phyloP scores from a whole-genome alignment of 2,113 vertebrate genomes.

The Forbesichthys agassizii region DNA sequence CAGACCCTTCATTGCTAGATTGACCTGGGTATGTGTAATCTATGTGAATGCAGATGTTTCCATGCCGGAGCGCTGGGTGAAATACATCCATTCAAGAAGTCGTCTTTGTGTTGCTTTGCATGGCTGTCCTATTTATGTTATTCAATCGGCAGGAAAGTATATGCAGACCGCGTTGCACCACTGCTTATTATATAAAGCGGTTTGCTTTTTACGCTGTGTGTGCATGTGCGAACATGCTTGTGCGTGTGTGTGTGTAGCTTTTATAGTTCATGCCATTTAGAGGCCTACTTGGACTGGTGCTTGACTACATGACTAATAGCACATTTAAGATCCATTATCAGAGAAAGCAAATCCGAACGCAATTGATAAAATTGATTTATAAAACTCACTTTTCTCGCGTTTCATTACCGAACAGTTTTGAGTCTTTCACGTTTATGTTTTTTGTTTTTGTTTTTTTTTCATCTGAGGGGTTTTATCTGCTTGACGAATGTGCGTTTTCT shows the following conservation, averaged over 20 bases:
- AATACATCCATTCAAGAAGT: slow-evolving; percentile 14
- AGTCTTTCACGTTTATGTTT: neutral
- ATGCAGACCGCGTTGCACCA: neutral
- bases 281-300: neutral
- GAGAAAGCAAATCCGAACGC: neutral
- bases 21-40: slow-evolving; percentile 14
- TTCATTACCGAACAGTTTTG: slow-evolving; percentile 11
- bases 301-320: neutral
- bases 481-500: slow-evolving; percentile 40
- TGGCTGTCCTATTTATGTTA: neutral
- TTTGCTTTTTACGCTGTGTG: too few species aligned
- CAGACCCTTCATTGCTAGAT: slow-evolving; percentile 9
- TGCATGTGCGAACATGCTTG: too few species aligned
- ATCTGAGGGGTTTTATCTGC: slow-evolving; percentile 33
- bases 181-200: too few species aligned
- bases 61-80: slow-evolving; percentile 23
- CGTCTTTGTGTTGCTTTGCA: slow-evolving; percentile 5
- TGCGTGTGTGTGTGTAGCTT: too few species aligned
- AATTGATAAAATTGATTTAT: neutral
- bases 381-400: neutral
- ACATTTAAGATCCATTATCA: neutral
- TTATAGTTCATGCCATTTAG: too few species aligned
- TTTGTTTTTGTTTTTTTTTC: neutral
- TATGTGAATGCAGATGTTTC: slow-evolving; percentile 54
- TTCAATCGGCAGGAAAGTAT: neutral